phyloP scores from a whole-genome alignment of 2,113 vertebrate genomes.

The Menura novaehollandiae region DNA sequence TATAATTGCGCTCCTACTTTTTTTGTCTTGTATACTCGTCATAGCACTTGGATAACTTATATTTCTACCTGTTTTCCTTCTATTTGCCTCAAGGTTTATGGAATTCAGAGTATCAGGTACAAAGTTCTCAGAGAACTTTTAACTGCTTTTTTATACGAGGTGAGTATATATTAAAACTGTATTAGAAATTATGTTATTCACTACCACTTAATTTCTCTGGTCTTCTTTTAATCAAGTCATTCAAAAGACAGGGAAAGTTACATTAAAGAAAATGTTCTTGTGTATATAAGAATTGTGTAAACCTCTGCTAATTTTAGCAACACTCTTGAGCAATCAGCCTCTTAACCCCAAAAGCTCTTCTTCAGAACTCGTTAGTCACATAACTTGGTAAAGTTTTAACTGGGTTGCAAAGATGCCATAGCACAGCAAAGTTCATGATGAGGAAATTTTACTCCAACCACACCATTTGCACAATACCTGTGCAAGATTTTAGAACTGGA shows the following conservation, averaged over 20 bases:
- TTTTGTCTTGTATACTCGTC: not conserved
- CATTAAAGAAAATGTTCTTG: not conserved
- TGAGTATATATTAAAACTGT: not conserved
- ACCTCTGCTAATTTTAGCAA: not conserved
- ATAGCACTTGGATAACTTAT: not conserved
- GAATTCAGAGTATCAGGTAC: not conserved
- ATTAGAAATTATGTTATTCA: not conserved
- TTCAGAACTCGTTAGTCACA: not conserved
- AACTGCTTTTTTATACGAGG: not conserved
- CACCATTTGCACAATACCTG: not conserved
- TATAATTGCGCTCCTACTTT: not conserved
- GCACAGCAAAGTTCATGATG: not conserved
- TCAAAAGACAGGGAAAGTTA: not conserved
- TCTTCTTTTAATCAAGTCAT: not conserved
- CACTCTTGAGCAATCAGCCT: not conserved
- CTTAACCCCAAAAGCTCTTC: not conserved
- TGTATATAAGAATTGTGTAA: not conserved
- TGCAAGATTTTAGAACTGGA: not conserved
- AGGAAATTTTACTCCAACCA: not conserved
- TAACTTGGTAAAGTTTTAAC: not conserved
- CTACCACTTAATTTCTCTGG: not conserved
- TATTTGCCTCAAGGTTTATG: not conserved
- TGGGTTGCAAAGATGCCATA: not conserved
- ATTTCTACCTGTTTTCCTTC: not conserved
- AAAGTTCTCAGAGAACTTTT: not conserved